Evolutionary conservation across 2,113 vertebrate species (phyloP).

Genomic region (Bubo blakistoni): DNA sequence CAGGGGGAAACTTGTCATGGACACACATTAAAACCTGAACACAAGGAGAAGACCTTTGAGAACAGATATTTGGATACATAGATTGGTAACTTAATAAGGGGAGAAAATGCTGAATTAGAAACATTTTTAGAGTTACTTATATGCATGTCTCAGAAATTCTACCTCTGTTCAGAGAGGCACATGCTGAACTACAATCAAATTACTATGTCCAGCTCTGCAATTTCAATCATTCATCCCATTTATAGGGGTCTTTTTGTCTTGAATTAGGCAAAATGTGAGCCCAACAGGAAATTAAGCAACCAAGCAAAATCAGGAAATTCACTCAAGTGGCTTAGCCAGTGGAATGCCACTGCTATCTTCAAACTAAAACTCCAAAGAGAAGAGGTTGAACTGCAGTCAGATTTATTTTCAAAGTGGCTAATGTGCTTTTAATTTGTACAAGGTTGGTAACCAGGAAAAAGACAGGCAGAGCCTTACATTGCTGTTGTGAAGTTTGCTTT

Average conservation of each 20-base stretch:
- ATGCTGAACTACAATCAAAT: constrained; percentile 44
- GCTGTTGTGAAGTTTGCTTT: neutral
- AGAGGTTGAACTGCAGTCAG: constrained; percentile 2
- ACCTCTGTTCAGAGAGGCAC: constrained; percentile 17
- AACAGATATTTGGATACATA: neutral
- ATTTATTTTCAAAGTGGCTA: constrained; percentile 56
- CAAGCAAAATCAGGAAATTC: constrained; percentile 66
- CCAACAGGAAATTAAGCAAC: constrained; percentile 67
- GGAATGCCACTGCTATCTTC: constrained; percentile 54
- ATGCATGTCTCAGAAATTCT: constrained; percentile 8
- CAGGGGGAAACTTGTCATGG: constrained; percentile 25
- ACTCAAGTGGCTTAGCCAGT: constrained; percentile 47
- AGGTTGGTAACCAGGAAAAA: neutral
- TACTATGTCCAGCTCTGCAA: constrained; percentile 37
- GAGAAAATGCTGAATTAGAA: constrained; percentile 19
- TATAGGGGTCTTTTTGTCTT: constrained; percentile 58
- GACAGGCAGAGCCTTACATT: neutral
- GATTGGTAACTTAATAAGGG: constrained; percentile 32
- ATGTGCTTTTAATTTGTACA: constrained; percentile 64
- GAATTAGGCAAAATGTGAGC: constrained; percentile 61
- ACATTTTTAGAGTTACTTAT: neutral
- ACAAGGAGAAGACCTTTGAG: constrained; percentile 19
- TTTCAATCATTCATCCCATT: constrained; percentile 52
- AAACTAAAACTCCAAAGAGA: constrained; percentile 36
- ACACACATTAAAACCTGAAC: constrained; percentile 17